Conservation (phyloP, 2,888 invertebrate species). For the Lithosia quadra region DNA sequence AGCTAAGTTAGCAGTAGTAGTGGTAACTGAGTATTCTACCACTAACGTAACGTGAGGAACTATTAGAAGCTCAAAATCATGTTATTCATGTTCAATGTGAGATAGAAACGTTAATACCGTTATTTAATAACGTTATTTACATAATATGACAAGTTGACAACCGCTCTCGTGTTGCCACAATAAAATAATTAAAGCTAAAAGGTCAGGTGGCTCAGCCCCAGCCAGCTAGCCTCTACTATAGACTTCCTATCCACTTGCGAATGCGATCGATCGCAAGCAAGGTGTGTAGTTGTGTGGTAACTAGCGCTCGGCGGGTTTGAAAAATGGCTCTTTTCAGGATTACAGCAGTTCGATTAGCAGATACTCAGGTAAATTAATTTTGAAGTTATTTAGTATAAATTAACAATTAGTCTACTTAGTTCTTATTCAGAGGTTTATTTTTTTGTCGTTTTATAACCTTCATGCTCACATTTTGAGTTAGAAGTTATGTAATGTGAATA, state of each 20-base stretch:
- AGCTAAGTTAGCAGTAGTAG: too few relatives aligned
- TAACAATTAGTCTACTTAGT: slow-evolving; percentile 12
- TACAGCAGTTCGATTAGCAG: slow-evolving; percentile 87
- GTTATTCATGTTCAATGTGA: too few relatives aligned
- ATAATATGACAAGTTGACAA: too few relatives aligned
- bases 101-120: too few relatives aligned
- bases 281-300: slow-evolving; percentile 68
- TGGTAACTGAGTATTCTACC: too few relatives aligned
- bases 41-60: too few relatives aligned
- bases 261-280: slow-evolving; percentile 74
- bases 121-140: too few relatives aligned
- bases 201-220: neutral
- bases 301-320: slow-evolving; percentile 73
- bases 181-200: neutral
- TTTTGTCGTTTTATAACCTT: slow-evolving; percentile 62
- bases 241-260: slow-evolving; percentile 58
- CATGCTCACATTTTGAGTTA: slow-evolving; percentile 60
- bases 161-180: neutral
- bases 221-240: neutral
- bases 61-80: too few relatives aligned
- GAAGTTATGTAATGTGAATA: slow-evolving; percentile 73
- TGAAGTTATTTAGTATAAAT: slow-evolving; percentile 11
- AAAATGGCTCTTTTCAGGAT: slow-evolving; percentile 90
- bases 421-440: slow-evolving; percentile 17
- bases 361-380: slow-evolving; percentile 86